These are phyloP conservation scores for Lepidostoma basale DNA, from an alignment of 1,140 invertebrate genomes.

Conservation along the genomic window DNA sequence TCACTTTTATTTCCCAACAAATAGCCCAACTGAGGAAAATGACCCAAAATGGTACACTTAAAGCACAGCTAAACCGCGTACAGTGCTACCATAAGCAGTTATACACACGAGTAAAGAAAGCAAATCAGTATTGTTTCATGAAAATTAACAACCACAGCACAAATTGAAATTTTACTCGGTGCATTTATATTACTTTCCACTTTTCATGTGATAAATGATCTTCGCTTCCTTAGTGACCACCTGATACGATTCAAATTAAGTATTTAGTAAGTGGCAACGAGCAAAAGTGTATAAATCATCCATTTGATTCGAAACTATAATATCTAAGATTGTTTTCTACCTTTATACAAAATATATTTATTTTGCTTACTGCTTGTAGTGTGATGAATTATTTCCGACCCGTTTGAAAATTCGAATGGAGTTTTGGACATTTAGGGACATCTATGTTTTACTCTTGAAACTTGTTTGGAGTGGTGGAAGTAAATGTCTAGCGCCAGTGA, in stretches of 20 bases:
- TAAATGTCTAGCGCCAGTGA: background rate
- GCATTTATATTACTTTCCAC: background rate
- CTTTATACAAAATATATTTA: background rate
- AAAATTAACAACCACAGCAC: background rate
- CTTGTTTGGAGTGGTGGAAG: background rate
- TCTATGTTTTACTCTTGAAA: constrained; percentile 22
- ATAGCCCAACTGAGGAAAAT: background rate
- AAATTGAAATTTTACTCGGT: background rate
- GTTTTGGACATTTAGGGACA: constrained; percentile 19
- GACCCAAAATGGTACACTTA: constrained; percentile 7
- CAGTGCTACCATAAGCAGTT: background rate
- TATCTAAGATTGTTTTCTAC: background rate
- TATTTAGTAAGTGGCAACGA: background rate
- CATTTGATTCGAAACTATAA: background rate
- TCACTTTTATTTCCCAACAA: constrained; percentile 17
- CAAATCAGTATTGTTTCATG: background rate
- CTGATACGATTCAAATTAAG: background rate
- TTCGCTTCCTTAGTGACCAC: constrained; percentile 10
- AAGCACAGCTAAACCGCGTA: background rate
- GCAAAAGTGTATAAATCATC: background rate
- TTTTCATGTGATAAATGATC: constrained; percentile 1
- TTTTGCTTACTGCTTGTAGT: background rate
- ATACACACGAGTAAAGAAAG: background rate
- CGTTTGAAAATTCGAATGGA: constrained; percentile 12
- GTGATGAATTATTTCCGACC: background rate